Conservation (phyloP, 2,888 invertebrate genomes). For the Amblyjoppa fuscipennis region DNA sequence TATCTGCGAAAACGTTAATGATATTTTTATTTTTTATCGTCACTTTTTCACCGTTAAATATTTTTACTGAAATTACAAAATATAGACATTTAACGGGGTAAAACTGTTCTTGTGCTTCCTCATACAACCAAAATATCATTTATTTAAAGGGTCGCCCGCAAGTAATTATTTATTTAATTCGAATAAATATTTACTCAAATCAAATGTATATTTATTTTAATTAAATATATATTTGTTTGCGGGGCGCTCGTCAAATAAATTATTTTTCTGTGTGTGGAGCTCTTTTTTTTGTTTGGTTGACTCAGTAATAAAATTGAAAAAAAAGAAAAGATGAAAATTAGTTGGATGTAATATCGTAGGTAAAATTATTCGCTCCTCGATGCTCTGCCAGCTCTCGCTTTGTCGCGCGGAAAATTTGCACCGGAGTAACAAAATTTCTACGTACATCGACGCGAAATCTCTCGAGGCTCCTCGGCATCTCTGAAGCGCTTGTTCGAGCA, state of each 20-base stretch:
- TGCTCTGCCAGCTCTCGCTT: neutral
- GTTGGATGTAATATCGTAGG: too few relatives aligned
- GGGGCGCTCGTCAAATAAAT: too few relatives aligned
- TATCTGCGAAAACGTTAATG: neutral
- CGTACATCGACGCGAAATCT: neutral
- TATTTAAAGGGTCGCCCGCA: too few relatives aligned
- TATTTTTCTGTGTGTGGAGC: too few relatives aligned
- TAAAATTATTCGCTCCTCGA: neutral
- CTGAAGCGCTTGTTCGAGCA: conserved; percentile 24
- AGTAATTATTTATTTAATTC: neutral
- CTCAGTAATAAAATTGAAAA: too few relatives aligned
- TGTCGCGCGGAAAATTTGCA: neutral
- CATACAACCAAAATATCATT: neutral
- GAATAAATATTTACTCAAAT: too few relatives aligned
- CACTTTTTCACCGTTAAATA: neutral
- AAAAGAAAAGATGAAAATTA: too few relatives aligned
- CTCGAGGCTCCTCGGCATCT: conserved; percentile 29
- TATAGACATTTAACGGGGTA: neutral
- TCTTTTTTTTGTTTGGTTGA: too few relatives aligned
- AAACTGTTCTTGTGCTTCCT: neutral
- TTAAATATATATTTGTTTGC: too few relatives aligned
- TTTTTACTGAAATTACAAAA: neutral
- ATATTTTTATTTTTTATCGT: neutral
- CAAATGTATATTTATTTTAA: too few relatives aligned
- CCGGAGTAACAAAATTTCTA: conserved; percentile 5